Evolutionary conservation across 30 jellyfish, hydroid and myxozoan genomes (phyloP).

Genomic region (Aurelia sp.): DNA sequence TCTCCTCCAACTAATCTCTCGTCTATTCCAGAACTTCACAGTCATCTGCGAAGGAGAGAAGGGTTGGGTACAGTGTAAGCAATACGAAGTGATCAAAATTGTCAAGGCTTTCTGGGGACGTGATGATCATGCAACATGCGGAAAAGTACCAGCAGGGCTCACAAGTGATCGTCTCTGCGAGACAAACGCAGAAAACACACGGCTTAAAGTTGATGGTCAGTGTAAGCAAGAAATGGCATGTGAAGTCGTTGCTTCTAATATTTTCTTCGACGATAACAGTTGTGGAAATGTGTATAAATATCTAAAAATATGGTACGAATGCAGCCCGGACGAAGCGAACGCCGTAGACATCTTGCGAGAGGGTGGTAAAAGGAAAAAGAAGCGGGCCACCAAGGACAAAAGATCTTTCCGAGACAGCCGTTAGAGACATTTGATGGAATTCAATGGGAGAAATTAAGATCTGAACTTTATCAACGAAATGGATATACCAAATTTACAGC

Average conservation of each 20-base stretch:
- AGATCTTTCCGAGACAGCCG: constrained; percentile 99
- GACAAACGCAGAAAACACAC: constrained; percentile 89
- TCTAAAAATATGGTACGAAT: constrained; percentile 97
- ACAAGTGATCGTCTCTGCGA: constrained; percentile 95
- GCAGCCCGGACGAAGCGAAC: constrained; percentile 98
- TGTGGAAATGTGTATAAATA: constrained; percentile 98
- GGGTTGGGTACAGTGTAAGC: constrained; percentile 99
- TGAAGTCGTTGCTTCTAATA: constrained; percentile 99
- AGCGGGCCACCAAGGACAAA: constrained; percentile 97
- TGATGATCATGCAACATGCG: constrained; percentile 97
- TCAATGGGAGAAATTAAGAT: too few species aligned
- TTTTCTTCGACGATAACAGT: constrained; percentile 99
- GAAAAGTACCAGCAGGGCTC: constrained; percentile 98
- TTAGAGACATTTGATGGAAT: constrained; percentile 7
- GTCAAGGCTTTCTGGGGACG: constrained; percentile 99
- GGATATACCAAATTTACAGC: constrained; percentile 7
- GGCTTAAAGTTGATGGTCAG: constrained; percentile 93
- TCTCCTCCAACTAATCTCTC: too few species aligned
- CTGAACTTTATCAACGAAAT: background rate
- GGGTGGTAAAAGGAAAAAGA: constrained; percentile 96
- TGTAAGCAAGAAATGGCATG: constrained; percentile 99
- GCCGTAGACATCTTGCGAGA: constrained; percentile 98
- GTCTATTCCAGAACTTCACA: constrained; percentile 91
- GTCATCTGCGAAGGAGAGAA: constrained; percentile 99
- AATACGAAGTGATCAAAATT: constrained; percentile 93